A percentile compares a stretch with the other conserved stretches of the same genome.
Evolutionary conservation across 2,113 vertebrate genomes (phyloP).

Genomic region (Sakesphorus luctuosus): DNA sequence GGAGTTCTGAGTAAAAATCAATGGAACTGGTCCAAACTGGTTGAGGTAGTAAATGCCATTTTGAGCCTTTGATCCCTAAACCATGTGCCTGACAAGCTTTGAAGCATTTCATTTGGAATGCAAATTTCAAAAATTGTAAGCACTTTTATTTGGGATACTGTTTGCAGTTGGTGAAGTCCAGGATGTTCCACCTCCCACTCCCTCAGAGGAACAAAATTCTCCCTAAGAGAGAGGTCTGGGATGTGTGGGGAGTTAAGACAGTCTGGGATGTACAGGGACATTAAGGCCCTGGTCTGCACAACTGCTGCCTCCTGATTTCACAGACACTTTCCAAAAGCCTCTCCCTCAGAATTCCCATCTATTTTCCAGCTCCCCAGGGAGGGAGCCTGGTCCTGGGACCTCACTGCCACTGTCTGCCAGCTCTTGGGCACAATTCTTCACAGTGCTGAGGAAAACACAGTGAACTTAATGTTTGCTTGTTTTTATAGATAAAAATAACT

Average conservation of each 20-base stretch:
- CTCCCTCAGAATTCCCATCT: background rate
- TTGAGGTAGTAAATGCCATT: background rate
- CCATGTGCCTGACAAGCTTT: background rate
- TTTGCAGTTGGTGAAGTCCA: background rate
- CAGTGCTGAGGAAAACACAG: background rate
- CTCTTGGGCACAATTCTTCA: background rate
- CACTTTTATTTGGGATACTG: background rate
- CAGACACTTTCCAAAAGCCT: background rate
- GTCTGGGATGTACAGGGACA: background rate
- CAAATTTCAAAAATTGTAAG: background rate
- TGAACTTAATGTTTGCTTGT: background rate
- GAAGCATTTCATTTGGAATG: background rate
- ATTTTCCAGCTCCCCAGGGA: background rate
- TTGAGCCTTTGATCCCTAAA: background rate
- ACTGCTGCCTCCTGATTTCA: background rate
- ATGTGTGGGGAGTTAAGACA: background rate
- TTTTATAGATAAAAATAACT: background rate
- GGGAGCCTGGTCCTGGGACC: background rate
- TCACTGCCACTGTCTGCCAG: background rate
- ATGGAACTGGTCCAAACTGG: background rate
- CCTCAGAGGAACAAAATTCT: background rate
- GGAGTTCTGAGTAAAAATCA: background rate
- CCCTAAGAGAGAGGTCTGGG: background rate
- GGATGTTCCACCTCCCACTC: background rate
- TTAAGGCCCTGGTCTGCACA: background rate